A percentile compares a stretch with the other conserved stretches of the same genome.
Conservation (phyloP, 2,888 invertebrate genomes). For the Philonicus albiceps region DNA sequence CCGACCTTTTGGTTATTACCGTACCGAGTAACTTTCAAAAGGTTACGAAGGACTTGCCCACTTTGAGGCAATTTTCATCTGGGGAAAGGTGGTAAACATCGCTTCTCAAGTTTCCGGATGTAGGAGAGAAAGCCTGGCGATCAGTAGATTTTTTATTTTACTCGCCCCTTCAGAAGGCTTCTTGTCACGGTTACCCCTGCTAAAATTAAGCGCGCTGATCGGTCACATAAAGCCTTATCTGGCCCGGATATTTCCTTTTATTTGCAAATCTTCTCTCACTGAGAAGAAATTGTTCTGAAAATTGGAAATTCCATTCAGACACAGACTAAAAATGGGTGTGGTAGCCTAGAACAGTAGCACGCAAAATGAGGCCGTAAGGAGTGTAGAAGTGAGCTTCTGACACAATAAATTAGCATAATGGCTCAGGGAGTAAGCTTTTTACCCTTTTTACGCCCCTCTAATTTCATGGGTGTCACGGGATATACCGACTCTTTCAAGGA, state of each 20-base stretch:
- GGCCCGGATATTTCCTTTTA: not conserved
- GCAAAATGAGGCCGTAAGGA: not conserved
- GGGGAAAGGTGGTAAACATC: not conserved
- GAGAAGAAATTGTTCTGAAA: conserved; percentile 4
- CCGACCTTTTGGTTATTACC: not conserved
- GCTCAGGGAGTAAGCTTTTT: conserved; percentile 42
- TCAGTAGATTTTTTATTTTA: not conserved
- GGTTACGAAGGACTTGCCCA: not conserved
- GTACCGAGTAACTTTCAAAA: not conserved
- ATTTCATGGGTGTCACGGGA: conserved; percentile 15
- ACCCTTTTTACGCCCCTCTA: conserved; percentile 37
- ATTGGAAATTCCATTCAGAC: conserved; percentile 14
- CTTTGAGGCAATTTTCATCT: not conserved
- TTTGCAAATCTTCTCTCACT: not conserved
- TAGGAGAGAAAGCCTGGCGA: not conserved
- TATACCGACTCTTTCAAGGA: not conserved
- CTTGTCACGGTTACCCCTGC: not conserved
- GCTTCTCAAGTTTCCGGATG: not conserved
- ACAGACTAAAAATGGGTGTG: not conserved
- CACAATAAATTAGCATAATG: conserved; percentile 45
- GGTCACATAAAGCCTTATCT: not conserved
- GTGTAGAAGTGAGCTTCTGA: not conserved
- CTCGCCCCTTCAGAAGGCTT: not conserved
- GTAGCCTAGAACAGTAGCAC: not conserved
- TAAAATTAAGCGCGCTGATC: not conserved